Evolutionary conservation across 2,113 vertebrate genomes (phyloP), one percentile per base, ranked within the genome.

Genomic region (Patagioenas fasciata): DNA sequence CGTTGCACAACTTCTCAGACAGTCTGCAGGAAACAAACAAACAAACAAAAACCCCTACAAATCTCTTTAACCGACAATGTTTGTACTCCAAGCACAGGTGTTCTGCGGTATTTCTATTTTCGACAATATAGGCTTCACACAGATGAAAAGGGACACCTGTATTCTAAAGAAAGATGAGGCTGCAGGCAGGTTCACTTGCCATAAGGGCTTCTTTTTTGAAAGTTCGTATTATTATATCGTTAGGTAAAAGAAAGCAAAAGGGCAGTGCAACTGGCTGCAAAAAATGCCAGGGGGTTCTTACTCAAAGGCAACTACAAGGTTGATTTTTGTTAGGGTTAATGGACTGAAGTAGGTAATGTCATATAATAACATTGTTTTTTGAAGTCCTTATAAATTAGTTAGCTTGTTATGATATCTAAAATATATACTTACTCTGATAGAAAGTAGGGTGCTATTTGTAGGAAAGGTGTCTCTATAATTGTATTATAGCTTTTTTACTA

Each of bases 101-200:
- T 81, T 78, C 80, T 90, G 94, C 0, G 93, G 90, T 72, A 31
- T 72, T 88, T 80, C 96, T 97, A 97, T 96, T 97, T 97, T 91
- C 91, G 95, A 86, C 88, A 72, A 62, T 5, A 21, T 11, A 44
- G 48, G 32, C 88, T 86, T 70, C 12, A 6, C 6, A 3, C 28
- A 85, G 58, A 82, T 64, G 50, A 89, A 87, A 95, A 94, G 51
- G 48, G 32, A 85, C 96, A 93, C 56, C 87, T 96, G 94, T 40
- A 72, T 14, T 16, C 72, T 77, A 70, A 77, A 92, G 80, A 79
- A 78, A 74, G 40, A 10, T 2, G 23, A 66, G 47, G 67, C 73
- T 31, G 44, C 50, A 50, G 26, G 60, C 11, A 81, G 17, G 23
- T 62, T 81, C 4, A 5, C 38, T 64, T 84, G 38, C 78, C 5